phyloP scores from a whole-genome alignment of 2,888 invertebrate genomes.

The Cheilosia variabilis region DNA sequence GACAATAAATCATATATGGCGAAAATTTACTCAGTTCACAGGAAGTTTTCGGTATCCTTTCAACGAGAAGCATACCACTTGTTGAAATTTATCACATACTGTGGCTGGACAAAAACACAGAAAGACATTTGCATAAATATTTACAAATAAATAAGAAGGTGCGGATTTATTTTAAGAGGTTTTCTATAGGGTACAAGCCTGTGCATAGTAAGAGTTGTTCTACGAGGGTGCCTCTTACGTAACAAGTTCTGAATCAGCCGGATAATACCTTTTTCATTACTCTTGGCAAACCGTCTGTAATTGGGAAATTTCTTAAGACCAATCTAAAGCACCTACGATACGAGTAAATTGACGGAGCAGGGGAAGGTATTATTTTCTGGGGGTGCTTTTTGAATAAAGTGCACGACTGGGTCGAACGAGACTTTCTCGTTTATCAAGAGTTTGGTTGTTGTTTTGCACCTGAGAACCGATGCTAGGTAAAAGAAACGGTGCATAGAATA shows the following conservation, averaged over 20 bases:
- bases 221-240: neutral
- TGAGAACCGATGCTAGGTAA: too few species aligned
- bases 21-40: neutral
- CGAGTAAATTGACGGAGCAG: too few species aligned
- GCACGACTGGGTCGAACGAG: too few species aligned
- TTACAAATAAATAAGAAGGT: neutral
- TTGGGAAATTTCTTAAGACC: too few species aligned
- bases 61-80: slow-evolving; percentile 7
- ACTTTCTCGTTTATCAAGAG: too few species aligned
- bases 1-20: slow-evolving; percentile 5
- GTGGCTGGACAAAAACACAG: neutral
- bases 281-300: too few species aligned
- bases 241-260: neutral
- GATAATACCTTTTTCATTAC: neutral
- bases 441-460: too few species aligned
- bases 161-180: neutral
- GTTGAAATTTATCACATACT: slow-evolving; percentile 6
- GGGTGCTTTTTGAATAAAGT: too few species aligned
- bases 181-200: neutral
- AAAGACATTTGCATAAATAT: neutral
- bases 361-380: too few species aligned
- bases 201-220: neutral
- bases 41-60: slow-evolving; percentile 9
- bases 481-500: too few species aligned
- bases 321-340: too few species aligned